These are phyloP conservation scores for Bombus soroeensis DNA, from an alignment of 1,140 invertebrate species.

Conservation along the genomic window DNA sequence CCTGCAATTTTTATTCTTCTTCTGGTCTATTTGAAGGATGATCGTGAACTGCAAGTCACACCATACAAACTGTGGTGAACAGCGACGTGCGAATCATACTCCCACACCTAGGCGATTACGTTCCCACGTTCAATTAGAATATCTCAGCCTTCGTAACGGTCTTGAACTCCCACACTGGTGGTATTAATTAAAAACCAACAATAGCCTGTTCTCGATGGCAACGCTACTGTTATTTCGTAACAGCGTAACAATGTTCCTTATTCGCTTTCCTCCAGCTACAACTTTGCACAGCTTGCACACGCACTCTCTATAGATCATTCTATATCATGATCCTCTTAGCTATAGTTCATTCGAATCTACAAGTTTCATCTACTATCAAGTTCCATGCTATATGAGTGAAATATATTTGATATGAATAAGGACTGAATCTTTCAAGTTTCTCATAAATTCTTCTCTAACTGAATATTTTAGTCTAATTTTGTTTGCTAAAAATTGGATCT, in stretches of 20 bases:
- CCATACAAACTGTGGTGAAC: not conserved
- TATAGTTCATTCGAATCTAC: not conserved
- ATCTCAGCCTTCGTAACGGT: constrained; percentile 48
- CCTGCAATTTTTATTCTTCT: not conserved
- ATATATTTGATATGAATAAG: not conserved
- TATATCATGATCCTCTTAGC: too few relatives aligned
- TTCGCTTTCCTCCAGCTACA: not conserved
- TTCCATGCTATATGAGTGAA: not conserved
- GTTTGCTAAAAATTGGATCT: not conserved
- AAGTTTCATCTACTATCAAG: not conserved
- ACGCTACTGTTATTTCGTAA: constrained; percentile 44
- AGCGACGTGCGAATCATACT: not conserved
- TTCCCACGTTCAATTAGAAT: constrained; percentile 53
- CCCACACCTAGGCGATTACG: constrained; percentile 21
- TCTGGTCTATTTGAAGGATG: not conserved
- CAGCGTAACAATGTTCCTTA: not conserved
- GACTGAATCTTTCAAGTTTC: too few relatives aligned
- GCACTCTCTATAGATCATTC: not conserved
- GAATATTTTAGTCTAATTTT: not conserved
- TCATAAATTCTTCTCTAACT: not conserved
- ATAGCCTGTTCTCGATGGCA: not conserved
- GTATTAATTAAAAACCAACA: constrained; percentile 42
- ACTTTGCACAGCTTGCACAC: not conserved
- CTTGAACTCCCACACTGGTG: constrained; percentile 39
- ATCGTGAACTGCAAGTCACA: not conserved